phyloP scores from a whole-genome alignment of 2,113 vertebrate genomes.

The Corynorhinus townsendii region DNA sequence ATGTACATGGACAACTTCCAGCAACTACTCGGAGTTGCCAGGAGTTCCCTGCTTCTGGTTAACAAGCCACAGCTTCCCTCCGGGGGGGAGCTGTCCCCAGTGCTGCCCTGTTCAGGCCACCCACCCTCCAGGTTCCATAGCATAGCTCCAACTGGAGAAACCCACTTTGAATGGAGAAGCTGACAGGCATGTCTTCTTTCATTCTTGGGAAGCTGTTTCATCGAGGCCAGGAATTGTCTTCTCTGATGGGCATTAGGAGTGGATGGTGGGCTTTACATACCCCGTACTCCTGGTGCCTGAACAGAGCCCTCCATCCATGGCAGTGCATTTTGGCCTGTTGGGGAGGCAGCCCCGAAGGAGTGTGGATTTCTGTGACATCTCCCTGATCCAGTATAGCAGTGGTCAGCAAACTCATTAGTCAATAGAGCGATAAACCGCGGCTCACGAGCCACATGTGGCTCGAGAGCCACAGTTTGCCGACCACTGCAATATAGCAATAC shows the following conservation, averaged over 20 bases:
- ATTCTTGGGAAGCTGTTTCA: background rate
- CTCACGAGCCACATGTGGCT: no score
- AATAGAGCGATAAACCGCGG: no score
- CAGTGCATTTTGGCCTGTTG: background rate
- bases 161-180: background rate
- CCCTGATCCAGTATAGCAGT: background rate
- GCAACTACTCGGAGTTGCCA: background rate
- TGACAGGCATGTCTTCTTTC: background rate
- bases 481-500: background rate
- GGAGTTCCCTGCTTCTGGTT: background rate
- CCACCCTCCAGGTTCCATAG: background rate
- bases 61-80: background rate
- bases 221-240: background rate
- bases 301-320: background rate
- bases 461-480: no score
- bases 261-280: background rate
- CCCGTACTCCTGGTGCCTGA: background rate
- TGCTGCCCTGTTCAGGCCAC: fast-evolving
- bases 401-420: no score
- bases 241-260: background rate
- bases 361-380: background rate
- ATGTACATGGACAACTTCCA: background rate
- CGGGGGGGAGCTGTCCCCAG: background rate
- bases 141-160: background rate
- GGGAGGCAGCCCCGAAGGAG: background rate